These are phyloP conservation scores for Volucella inanis DNA, from an alignment of 2,888 invertebrate species.

Conservation along the genomic window DNA sequence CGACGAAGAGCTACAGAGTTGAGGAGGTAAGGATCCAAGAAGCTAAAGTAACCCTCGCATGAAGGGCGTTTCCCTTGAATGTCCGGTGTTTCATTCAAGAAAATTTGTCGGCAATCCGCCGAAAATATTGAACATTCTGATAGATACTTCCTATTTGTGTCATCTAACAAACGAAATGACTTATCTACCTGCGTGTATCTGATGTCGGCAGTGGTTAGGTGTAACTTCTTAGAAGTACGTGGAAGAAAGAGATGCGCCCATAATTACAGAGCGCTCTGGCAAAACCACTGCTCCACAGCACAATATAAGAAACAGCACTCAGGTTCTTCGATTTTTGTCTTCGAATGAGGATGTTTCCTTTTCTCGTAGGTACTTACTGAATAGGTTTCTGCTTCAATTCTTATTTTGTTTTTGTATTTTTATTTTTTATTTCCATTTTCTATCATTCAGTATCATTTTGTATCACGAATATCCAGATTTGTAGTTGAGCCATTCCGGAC, in stretches of 20 bases:
- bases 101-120: slow-evolving; percentile 65
- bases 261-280: slow-evolving; percentile 71
- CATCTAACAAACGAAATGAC: slow-evolving; percentile 26
- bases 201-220: not conserved
- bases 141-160: slow-evolving; percentile 73
- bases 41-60: not conserved
- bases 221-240: slow-evolving; percentile 22
- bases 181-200: slow-evolving; percentile 53
- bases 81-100: slow-evolving; percentile 53
- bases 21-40: not conserved
- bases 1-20: too few relatives aligned
- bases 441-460: slow-evolving; percentile 48
- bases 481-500: slow-evolving; percentile 45
- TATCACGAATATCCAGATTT: slow-evolving; percentile 63
- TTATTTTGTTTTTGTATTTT: slow-evolving; percentile 17
- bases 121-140: slow-evolving; percentile 68
- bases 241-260: slow-evolving; percentile 34
- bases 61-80: slow-evolving; percentile 64
- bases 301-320: not conserved
- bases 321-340: slow-evolving; percentile 63
- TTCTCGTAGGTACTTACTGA: slow-evolving; percentile 34
- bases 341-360: slow-evolving; percentile 67
- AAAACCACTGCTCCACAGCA: slow-evolving; percentile 12
- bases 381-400: slow-evolving; percentile 33
- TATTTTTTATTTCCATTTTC: slow-evolving; percentile 16